These are phyloP conservation scores for Petrophora chlorosata DNA, from an alignment of 2,888 invertebrate species.

Conservation along the genomic window DNA sequence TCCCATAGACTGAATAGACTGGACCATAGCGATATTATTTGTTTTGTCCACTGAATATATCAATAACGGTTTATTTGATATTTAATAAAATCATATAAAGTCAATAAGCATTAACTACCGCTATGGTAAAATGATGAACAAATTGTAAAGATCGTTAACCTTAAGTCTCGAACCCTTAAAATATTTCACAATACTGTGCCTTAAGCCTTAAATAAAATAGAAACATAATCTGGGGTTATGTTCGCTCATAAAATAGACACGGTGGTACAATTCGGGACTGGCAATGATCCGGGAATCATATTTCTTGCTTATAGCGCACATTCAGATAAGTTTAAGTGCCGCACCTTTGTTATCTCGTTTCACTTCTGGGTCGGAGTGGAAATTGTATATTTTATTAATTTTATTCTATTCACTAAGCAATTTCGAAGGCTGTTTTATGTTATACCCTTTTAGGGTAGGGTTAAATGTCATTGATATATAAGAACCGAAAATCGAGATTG, in stretches of 20 bases:
- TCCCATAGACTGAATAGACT: too few relatives aligned
- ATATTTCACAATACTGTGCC: not conserved
- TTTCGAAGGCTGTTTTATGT: too few relatives aligned
- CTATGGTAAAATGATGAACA: not conserved
- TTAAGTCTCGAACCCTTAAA: not conserved
- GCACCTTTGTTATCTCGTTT: slow-evolving; percentile 23
- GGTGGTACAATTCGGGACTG: slow-evolving; percentile 7
- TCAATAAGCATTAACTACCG: too few relatives aligned
- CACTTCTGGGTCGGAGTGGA: slow-evolving; percentile 2
- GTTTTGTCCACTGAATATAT: too few relatives aligned
- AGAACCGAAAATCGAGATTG: too few relatives aligned
- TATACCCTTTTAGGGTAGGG: too few relatives aligned
- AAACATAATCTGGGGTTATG: slow-evolving; percentile 19
- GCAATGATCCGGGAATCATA: slow-evolving; percentile 17
- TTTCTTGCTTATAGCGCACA: slow-evolving; percentile 18
- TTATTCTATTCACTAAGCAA: too few relatives aligned
- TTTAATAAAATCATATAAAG: too few relatives aligned
- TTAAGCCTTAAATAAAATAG: slow-evolving; percentile 11
- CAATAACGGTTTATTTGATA: too few relatives aligned
- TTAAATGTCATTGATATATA: too few relatives aligned
- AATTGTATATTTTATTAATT: not conserved
- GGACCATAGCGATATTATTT: too few relatives aligned
- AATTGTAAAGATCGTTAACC: not conserved
- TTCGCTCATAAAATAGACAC: slow-evolving; percentile 16
- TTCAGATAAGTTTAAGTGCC: slow-evolving; percentile 25